Conservation (phyloP, 2,888 invertebrate genomes). For the Cyclophora punctaria region DNA sequence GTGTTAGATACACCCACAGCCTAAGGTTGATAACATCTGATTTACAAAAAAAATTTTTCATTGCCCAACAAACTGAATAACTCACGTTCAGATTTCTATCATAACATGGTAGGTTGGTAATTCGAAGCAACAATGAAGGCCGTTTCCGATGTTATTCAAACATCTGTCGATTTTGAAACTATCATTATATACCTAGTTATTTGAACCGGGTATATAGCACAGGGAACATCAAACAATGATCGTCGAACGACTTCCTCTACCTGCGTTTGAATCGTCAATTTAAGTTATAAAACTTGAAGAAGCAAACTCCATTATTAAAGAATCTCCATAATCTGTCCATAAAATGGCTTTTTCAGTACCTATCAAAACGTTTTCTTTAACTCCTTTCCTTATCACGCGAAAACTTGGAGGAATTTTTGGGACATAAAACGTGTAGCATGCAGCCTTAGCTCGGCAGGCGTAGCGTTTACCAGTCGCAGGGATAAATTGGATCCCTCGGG, state of each 20-base stretch:
- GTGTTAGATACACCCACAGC: no score
- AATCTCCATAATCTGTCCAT: constrained; percentile 23
- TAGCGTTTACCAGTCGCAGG: constrained; percentile 47
- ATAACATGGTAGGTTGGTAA: constrained; percentile 30
- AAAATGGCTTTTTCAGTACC: constrained; percentile 27
- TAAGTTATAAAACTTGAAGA: no score
- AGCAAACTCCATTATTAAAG: constrained; percentile 3
- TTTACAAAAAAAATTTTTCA: constrained; percentile 28
- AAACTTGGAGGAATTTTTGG: constrained; percentile 43
- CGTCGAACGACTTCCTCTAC: no score
- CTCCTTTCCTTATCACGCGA: constrained; percentile 39
- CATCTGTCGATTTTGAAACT: constrained; percentile 41
- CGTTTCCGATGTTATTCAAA: constrained; percentile 46
- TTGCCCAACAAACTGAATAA: constrained; percentile 38
- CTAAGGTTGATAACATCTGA: no score
- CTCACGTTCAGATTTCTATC: constrained; percentile 45
- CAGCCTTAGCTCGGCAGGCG: constrained; percentile 42
- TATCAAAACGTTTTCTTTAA: constrained; percentile 27
- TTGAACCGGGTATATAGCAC: no score
- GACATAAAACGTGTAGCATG: constrained; percentile 46
- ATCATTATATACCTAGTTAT: background rate
- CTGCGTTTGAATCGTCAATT: no score
- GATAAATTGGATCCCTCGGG: constrained; percentile 64
- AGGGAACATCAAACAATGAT: no score
- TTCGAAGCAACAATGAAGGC: constrained; percentile 51